Evolutionary conservation across 2,797 vertebrate genomes (phyloP).

Genomic region (Muscicapa striata): DNA sequence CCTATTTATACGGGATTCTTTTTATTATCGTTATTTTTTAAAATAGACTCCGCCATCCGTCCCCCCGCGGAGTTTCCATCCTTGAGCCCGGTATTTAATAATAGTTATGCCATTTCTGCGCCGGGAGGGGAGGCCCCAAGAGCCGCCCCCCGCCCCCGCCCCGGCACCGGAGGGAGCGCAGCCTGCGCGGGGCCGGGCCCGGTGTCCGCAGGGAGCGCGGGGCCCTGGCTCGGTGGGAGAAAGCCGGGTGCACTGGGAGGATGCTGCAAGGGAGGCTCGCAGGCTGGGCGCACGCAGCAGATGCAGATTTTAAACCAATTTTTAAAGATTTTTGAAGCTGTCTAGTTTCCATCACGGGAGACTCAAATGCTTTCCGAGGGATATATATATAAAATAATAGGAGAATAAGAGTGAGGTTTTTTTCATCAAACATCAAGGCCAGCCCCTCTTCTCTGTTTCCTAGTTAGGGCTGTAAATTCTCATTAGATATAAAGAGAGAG

Average conservation of each 20-base stretch:
- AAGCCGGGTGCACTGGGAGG: neutral
- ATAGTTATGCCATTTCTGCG: neutral
- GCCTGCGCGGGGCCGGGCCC: neutral
- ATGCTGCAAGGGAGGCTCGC: neutral
- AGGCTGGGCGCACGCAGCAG: neutral
- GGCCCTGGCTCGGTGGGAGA: neutral
- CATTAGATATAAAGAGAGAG: too few relatives aligned
- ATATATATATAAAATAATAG: neutral
- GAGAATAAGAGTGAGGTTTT: neutral
- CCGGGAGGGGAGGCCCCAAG: neutral
- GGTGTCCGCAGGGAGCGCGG: neutral
- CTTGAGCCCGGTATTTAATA: neutral
- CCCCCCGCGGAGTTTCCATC: neutral
- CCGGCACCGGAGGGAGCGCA: neutral
- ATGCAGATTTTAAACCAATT: neutral
- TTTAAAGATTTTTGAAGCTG: neutral
- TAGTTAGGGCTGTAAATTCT: too few relatives aligned
- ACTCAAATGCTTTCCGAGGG: neutral
- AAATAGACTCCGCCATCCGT: neutral
- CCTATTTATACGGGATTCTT: slow-evolving; percentile 30
- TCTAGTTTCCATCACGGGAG: neutral
- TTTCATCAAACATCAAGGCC: too few relatives aligned
- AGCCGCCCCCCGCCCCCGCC: neutral
- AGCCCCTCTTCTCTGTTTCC: too few relatives aligned
- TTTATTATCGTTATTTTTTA: slow-evolving; percentile 39